Evolutionary conservation across 2,113 vertebrate genomes (phyloP), one percentile per base, ranked within the genome.

Genomic region (Glareola pratincola): DNA sequence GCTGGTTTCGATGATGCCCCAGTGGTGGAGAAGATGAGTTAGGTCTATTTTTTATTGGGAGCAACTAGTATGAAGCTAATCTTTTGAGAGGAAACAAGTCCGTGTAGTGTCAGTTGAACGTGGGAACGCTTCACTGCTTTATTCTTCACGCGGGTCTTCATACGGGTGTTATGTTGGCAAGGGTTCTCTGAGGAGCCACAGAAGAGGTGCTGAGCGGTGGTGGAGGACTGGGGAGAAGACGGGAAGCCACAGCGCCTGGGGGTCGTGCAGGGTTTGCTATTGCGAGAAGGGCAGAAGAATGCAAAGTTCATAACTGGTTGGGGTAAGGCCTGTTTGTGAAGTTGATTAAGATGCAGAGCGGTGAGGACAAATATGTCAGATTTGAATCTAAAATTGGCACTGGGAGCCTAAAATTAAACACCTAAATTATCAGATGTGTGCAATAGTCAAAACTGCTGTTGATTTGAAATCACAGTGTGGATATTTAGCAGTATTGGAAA

Each of bases 341-440:
- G 50, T 7, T 92, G n/a, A 88, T 95, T 88, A 85, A 94, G 30
- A 96, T 87, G 91, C 96, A 94, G 67, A 97, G 50, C 68, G 62
- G 63, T 24, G 54, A 93, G 78, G 86, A 81, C 24, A 93, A 75
- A 87, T 78, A 82, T 94, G 91, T 92, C 69, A 91, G 89, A 84
- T 77, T 9, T 22, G 45, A 59, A 10, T 77, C 83, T 91, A 96
- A 94, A 95, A 92, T 92, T 91, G 96, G 29, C 72, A 21, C 56
- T 5, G 9, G 85, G 36, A 56, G 13, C 43, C 79, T 95, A 94
- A 95, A 96, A 93, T 97, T 93, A 92, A 93, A 54, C 85, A 83
- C 54, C 54, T 67, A 22, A 83, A 84, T 90, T 80, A 91, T 69
- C 90, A 92, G 82, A 34, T 68, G 60, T 83, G 72, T 0, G 14